A percentile compares a stretch with the other conserved stretches of the same genome.
Conservation (phyloP, 2,113 vertebrate genomes). For the Rattus norvegicus region DNA sequence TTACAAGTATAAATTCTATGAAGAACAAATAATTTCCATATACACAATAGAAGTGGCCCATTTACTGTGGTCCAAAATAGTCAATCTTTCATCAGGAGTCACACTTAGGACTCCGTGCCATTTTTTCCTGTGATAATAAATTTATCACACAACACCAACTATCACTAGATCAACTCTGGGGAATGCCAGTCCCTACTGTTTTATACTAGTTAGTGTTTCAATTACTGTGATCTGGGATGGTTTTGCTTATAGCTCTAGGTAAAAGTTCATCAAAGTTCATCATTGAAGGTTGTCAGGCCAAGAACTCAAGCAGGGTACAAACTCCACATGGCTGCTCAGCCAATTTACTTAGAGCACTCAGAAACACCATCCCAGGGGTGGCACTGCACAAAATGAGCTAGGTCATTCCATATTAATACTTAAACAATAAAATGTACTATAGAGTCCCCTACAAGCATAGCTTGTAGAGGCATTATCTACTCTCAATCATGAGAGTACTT, state of each 20-base stretch:
- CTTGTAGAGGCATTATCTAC: background rate
- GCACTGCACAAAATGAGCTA: background rate
- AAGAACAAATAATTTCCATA: background rate
- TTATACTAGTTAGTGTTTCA: background rate
- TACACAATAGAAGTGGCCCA: background rate
- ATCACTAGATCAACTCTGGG: background rate
- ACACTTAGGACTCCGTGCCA: background rate
- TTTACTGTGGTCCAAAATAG: background rate
- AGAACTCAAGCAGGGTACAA: background rate
- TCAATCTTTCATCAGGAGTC: too few relatives aligned
- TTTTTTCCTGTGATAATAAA: background rate
- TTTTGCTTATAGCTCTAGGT: background rate
- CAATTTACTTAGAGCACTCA: background rate
- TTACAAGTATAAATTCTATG: background rate
- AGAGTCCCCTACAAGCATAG: background rate
- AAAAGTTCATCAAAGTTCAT: background rate
- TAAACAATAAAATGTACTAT: background rate
- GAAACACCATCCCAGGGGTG: background rate
- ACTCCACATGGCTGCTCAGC: background rate
- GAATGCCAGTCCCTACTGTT: too few relatives aligned
- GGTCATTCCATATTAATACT: background rate
- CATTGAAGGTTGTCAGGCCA: background rate
- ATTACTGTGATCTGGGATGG: background rate
- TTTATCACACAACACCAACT: background rate
- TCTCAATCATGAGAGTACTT: background rate